Conservation (phyloP, 2,797 vertebrate genomes). For the Psittacula echo region DNA sequence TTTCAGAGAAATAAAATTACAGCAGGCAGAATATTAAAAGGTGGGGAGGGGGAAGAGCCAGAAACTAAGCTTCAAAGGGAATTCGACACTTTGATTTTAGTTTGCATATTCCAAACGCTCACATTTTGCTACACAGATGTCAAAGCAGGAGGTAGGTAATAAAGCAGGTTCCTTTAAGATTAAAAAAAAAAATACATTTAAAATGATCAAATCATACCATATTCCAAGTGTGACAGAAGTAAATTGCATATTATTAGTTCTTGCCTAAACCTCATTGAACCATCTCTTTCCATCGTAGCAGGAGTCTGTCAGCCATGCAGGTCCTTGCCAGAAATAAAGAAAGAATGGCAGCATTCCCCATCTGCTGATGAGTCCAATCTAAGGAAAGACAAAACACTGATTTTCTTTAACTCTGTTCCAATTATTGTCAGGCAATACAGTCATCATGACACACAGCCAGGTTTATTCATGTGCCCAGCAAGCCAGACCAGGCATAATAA, state of each 20-base stretch:
- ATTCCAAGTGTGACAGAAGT: conserved; percentile 23
- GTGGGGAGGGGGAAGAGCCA: not conserved
- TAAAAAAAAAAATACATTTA: not conserved
- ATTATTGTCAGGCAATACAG: conserved; percentile 44
- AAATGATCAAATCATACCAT: conserved; percentile 12
- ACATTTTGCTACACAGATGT: conserved; percentile 30
- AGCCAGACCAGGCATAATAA: conserved; percentile 56
- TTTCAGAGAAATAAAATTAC: conserved; percentile 44
- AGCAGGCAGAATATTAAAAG: conserved; percentile 23
- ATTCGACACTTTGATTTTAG: conserved; percentile 12
- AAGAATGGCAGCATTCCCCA: conserved; percentile 60
- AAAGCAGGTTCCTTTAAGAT: conserved; percentile 16
- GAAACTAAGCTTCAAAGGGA: conserved; percentile 37
- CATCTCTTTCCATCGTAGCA: conserved; percentile 19
- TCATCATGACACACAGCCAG: conserved; percentile 56
- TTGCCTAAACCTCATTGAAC: conserved; percentile 49
- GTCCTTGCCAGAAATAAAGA: conserved; percentile 52
- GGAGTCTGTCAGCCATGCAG: conserved; percentile 27
- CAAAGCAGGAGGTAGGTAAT: conserved; percentile 10
- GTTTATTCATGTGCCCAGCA: conserved; percentile 21
- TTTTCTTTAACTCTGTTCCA: conserved; percentile 59
- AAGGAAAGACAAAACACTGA: conserved; percentile 60
- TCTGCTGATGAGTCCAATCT: conserved; percentile 68
- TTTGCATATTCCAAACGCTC: conserved; percentile 4
- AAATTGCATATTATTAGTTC: conserved; percentile 16